Evolutionary conservation across 2,113 vertebrate species (phyloP).

Genomic region (Cnemophilus loriae): DNA sequence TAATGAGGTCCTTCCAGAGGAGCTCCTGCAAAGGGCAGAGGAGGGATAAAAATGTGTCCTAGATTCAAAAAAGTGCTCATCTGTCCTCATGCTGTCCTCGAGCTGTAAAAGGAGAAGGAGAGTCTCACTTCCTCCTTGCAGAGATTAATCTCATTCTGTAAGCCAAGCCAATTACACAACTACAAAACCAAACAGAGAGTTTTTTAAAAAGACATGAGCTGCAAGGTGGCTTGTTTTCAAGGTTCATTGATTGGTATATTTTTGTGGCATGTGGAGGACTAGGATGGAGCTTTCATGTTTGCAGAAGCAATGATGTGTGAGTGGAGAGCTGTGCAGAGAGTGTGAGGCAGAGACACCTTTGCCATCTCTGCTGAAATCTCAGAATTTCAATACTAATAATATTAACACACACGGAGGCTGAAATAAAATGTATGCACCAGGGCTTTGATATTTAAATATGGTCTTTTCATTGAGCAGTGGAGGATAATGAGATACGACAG

Average conservation of each 20-base stretch:
- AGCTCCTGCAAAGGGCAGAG: neutral
- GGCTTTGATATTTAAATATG: constrained; percentile 12
- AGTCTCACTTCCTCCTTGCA: neutral
- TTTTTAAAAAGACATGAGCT: neutral
- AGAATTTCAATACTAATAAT: constrained; percentile 10
- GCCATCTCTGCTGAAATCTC: neutral
- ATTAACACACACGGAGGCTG: neutral
- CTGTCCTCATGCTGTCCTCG: neutral
- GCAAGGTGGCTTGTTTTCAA: neutral
- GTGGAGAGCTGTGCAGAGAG: neutral
- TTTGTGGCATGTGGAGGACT: neutral
- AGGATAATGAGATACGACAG: neutral
- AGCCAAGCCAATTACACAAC: neutral
- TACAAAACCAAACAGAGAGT: neutral
- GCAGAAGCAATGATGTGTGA: neutral
- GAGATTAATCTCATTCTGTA: neutral
- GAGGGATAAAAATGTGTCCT: neutral
- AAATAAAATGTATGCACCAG: neutral
- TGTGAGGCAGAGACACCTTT: neutral
- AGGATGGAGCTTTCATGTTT: neutral
- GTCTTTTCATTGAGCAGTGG: neutral
- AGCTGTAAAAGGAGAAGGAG: neutral
- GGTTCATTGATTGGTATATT: neutral
- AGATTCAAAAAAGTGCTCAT: neutral
- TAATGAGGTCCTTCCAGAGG: neutral